phyloP scores from a whole-genome alignment of 2,888 invertebrate species.

The Tortricodes alternella region DNA sequence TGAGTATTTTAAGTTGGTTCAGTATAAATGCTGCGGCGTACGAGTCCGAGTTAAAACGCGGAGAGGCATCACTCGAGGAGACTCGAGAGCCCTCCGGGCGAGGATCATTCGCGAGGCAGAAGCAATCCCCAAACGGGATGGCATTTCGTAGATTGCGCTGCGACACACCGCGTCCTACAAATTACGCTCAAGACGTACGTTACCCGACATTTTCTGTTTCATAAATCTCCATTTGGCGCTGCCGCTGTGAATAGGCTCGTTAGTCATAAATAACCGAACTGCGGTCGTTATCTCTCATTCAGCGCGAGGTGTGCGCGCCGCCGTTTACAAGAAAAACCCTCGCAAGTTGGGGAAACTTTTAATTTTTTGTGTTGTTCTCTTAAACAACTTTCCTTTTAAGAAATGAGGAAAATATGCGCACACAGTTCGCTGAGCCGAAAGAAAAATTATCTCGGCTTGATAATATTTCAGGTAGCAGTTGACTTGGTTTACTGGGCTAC shows the following conservation, averaged over 20 bases:
- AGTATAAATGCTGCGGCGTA: conserved; percentile 4
- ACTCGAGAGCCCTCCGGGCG: conserved; percentile 7
- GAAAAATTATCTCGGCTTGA: conserved; percentile 19
- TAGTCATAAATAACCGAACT: conserved; percentile 80
- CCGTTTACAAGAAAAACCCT: conserved; percentile 33
- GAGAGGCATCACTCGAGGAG: conserved; percentile 4
- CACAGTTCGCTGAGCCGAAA: conserved; percentile 10
- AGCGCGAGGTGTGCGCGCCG: conserved; percentile 53
- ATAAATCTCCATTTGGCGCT: conserved; percentile 76
- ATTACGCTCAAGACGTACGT: conserved; percentile 69
- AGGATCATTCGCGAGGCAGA: conserved; percentile 16
- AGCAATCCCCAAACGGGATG: conserved; percentile 35
- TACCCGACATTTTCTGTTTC: conserved; percentile 75
- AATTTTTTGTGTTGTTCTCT: conserved; percentile 41
- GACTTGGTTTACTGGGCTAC: not conserved
- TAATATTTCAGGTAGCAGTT: conserved; percentile 18
- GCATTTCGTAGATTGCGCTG: conserved; percentile 35
- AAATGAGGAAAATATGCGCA: conserved; percentile 24
- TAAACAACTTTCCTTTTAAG: conserved; percentile 30
- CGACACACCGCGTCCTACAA: conserved; percentile 43
- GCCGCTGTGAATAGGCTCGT: conserved; percentile 77
- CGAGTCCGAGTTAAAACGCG: conserved; percentile 14
- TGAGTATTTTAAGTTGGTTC: not conserved
- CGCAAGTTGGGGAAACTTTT: conserved; percentile 36
- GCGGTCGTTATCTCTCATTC: conserved; percentile 77